These are phyloP conservation scores for Lepus oiostolus DNA, from an alignment of 2,797 vertebrate species.

Conservation along the genomic window DNA sequence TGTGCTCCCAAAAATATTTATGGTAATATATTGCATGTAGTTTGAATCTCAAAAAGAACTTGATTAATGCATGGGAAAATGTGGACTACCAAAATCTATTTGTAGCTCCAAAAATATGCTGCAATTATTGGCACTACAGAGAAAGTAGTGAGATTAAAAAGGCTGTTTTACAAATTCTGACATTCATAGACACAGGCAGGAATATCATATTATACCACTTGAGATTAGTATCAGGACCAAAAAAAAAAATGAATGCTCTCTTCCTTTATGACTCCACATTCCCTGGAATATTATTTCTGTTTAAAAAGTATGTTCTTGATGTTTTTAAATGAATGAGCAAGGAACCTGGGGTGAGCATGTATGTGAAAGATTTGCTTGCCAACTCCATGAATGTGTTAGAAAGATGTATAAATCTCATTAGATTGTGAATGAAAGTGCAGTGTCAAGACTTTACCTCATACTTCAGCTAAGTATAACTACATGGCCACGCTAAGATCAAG, in stretches of 20 bases:
- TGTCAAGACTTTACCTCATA: neutral
- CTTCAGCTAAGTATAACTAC: neutral
- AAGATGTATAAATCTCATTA: neutral
- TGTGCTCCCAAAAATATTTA: neutral
- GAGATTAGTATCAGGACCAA: neutral
- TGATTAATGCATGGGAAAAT: conserved; percentile 62
- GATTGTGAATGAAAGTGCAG: neutral
- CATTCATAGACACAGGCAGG: neutral
- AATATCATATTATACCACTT: neutral
- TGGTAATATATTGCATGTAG: neutral
- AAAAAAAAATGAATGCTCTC: conserved; percentile 15
- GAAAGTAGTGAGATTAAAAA: neutral
- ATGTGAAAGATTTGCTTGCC: neutral
- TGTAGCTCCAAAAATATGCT: neutral
- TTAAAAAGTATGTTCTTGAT: neutral
- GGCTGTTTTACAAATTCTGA: neutral
- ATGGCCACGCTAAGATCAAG: neutral
- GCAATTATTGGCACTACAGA: neutral
- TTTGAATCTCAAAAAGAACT: conserved; percentile 1
- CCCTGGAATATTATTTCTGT: conserved; percentile 22
- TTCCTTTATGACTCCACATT: neutral
- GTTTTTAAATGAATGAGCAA: neutral
- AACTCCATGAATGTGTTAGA: neutral
- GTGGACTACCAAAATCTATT: conserved; percentile 27
- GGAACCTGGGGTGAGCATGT: neutral